These are phyloP conservation scores for Lepas anatifera DNA, from an alignment of 2,888 invertebrate species.

Conservation along the genomic window DNA sequence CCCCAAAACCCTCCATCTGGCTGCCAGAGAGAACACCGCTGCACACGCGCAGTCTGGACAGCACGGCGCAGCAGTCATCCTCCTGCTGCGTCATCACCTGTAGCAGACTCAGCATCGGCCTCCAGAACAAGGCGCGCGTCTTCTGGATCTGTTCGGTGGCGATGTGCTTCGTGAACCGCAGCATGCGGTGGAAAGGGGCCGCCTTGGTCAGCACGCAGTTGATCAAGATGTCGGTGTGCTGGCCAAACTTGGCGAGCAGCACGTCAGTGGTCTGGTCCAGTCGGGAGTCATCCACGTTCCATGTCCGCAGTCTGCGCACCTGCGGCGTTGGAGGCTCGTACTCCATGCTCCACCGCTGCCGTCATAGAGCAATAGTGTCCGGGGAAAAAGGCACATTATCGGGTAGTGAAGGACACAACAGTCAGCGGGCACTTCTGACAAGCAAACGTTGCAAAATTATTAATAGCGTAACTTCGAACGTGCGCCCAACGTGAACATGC, in stretches of 20 bases:
- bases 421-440: too few species aligned
- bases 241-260: background rate
- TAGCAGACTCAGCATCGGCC: background rate
- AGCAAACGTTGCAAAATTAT: too few species aligned
- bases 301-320: too few species aligned
- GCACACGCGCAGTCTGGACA: background rate
- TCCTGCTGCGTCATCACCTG: background rate
- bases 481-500: too few species aligned
- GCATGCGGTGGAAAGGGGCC: background rate
- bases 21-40: background rate
- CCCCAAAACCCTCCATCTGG: constrained; percentile 1
- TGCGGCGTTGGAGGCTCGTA: too few species aligned
- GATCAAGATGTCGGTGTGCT: background rate
- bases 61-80: background rate
- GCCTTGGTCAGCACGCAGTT: background rate
- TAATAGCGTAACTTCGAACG: too few species aligned
- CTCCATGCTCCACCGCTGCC: too few species aligned
- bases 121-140: background rate
- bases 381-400: too few species aligned
- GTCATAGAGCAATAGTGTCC: too few species aligned
- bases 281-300: too few species aligned
- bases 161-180: background rate
- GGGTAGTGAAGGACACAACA: too few species aligned
- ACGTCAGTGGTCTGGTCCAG: background rate
- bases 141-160: background rate